These are phyloP conservation scores for Neomicropteryx cornuta DNA, from an alignment of 1,140 invertebrate genomes.

Conservation along the genomic window DNA sequence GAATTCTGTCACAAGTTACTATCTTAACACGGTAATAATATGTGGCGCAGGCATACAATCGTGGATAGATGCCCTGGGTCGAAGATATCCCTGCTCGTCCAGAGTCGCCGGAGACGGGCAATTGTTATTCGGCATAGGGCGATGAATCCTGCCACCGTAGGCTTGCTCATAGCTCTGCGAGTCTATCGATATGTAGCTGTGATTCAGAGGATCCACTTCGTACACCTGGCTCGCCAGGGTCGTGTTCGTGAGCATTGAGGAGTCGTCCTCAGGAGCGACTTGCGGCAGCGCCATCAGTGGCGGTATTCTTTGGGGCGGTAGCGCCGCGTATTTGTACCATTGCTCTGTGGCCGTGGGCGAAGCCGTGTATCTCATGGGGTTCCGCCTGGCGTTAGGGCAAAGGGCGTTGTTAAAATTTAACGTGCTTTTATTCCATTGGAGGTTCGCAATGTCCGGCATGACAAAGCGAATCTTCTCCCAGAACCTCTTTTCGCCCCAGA, in stretches of 20 bases:
- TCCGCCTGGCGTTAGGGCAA: conserved; percentile 32
- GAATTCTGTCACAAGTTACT: no score
- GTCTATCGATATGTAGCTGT: conserved; percentile 40
- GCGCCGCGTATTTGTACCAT: conserved; percentile 41
- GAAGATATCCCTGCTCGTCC: conserved; percentile 40
- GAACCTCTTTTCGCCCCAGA: conserved; percentile 78
- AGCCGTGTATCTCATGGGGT: conserved; percentile 36
- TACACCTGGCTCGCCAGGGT: conserved; percentile 37
- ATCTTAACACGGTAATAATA: no score
- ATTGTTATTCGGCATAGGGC: conserved; percentile 29
- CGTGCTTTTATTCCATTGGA: conserved; percentile 39
- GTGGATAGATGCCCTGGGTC: conserved; percentile 34
- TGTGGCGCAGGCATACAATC: conserved; percentile 36
- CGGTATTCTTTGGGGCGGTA: conserved; percentile 29
- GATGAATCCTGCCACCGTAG: conserved; percentile 21
- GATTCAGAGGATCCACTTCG: conserved; percentile 34
- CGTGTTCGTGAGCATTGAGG: conserved; percentile 38
- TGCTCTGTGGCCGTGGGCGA: conserved; percentile 39
- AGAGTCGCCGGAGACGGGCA: conserved; percentile 32
- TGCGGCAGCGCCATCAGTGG: conserved; percentile 24
- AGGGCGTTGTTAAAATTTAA: conserved; percentile 34
- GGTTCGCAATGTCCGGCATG: conserved; percentile 63
- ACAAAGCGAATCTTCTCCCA: conserved; percentile 83
- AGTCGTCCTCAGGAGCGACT: conserved; percentile 33
- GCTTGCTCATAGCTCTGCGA: conserved; percentile 39